These are phyloP conservation scores for Characodon lateralis DNA, from an alignment of 2,797 vertebrate species.

Conservation along the genomic window DNA sequence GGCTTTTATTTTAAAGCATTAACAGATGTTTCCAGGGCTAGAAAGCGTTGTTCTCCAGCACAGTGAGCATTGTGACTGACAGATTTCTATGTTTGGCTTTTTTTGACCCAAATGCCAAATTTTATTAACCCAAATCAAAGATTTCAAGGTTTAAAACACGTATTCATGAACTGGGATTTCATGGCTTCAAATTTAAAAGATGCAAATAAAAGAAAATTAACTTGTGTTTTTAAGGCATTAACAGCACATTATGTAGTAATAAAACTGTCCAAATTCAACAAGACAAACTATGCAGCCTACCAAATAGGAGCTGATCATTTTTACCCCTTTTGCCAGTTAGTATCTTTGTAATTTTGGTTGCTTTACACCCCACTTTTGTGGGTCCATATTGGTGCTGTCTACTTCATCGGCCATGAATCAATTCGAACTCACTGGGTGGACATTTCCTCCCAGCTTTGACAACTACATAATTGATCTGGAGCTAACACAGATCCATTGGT, in stretches of 20 bases:
- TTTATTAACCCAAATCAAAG: neutral
- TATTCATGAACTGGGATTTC: neutral
- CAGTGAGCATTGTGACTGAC: slow-evolving; percentile 21
- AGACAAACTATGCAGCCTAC: too few relatives aligned
- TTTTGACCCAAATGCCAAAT: slow-evolving; percentile 1
- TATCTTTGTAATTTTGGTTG: too few relatives aligned
- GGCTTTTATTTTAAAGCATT: slow-evolving; percentile 39
- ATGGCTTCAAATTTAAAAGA: neutral
- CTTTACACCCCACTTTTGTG: too few relatives aligned
- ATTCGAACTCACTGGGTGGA: too few relatives aligned
- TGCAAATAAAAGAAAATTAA: neutral
- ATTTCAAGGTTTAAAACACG: neutral
- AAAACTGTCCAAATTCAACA: too few relatives aligned
- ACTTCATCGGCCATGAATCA: too few relatives aligned
- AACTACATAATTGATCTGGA: too few relatives aligned
- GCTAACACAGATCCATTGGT: too few relatives aligned
- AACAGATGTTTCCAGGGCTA: slow-evolving; percentile 54
- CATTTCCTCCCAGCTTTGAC: too few relatives aligned
- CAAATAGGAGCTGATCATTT: too few relatives aligned
- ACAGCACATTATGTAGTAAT: neutral
- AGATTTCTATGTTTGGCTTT: slow-evolving; percentile 30
- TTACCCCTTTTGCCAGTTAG: too few relatives aligned
- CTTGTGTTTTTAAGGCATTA: neutral
- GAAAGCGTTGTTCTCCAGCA: slow-evolving; percentile 14
- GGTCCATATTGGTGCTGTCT: too few relatives aligned